phyloP scores from a whole-genome alignment of 2,797 vertebrate genomes.

The Lithobates sylvaticus region DNA sequence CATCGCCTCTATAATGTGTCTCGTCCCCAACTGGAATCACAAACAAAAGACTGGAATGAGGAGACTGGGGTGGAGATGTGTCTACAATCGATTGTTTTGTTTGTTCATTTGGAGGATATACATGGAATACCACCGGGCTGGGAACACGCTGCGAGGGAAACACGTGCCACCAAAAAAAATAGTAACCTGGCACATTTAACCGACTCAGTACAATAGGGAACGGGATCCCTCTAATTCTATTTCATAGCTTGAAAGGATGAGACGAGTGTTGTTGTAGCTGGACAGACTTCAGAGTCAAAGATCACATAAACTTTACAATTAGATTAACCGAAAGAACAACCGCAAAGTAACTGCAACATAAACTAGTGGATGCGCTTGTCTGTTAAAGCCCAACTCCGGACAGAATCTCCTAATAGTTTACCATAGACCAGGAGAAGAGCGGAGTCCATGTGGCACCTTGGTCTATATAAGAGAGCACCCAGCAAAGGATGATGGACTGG shows the following conservation, averaged over 20 bases:
- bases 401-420: no score
- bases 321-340: conserved; percentile 4
- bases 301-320: conserved; percentile 65
- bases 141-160: background rate
- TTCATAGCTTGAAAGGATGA: background rate
- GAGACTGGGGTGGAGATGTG: background rate
- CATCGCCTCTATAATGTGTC: conserved; percentile 91
- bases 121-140: conserved; percentile 2
- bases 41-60: background rate
- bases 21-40: conserved; percentile 82
- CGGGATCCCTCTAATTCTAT: background rate
- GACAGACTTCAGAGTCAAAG: background rate
- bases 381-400: no score
- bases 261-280: no score
- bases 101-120: conserved; percentile 26
- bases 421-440: no score
- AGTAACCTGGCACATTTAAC: no score
- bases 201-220: no score
- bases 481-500: no score
- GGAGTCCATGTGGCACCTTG: no score
- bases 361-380: no score
- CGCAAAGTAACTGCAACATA: conserved; percentile 39
- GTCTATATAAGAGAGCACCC: no score
- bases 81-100: background rate
- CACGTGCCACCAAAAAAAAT: background rate